Base-by-base conservation (phyloP, 2,888 invertebrate species). In the Epinotia brunnichana region DNA sequence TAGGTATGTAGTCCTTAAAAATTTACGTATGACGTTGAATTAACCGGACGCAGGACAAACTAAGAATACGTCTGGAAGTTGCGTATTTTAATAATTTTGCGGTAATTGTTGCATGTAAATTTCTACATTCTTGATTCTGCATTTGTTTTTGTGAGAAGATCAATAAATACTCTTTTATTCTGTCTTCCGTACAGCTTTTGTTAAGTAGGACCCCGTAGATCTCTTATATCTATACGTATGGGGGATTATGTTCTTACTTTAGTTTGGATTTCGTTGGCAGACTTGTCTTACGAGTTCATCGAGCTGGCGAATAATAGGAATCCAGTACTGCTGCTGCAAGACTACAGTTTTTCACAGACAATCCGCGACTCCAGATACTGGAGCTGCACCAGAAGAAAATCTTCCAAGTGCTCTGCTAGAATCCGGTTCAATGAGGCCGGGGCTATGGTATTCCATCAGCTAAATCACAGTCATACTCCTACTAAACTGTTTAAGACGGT, bases 251-350 rank as follows among this genome's bases (percentile, higher is more conserved):
- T n/a, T 21, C 9, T 15, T 57, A 21, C 29, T 29, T 57, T 10
- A 39, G 11, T 9, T 56, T 13, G 19, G 15, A 3, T 63, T 21
- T 39, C 17, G 44, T 59, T 61, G 29, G 39, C 24, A 78, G 78
- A 70, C 53, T 17, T 78, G 4, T 29, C 48, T 0, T 78, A 73
- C 39, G 69, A 78, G 59, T 76, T 78, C 29, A 74, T 79, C 62
- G 74, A 69, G 74, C 71, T 66, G 51, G 57, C 60, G 9, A 63
- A n/a, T 24, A 51, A 74, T 0, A 81, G 77, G 56, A 79, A 74
- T 41, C 76, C 74, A 11, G 62, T 78, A 11, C 71, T 83, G 0
- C 51, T 80, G 70, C 63, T 83, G 7, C 61, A 79, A 2, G 76
- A 81, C 2, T 70, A 78, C 60, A 74, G 73, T 3, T 80, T 77